A percentile compares a stretch with the other conserved stretches of the same genome.
phyloP scores from a whole-genome alignment of 2,113 vertebrate genomes.

The zebrafish (Danio rerio) region DNA sequence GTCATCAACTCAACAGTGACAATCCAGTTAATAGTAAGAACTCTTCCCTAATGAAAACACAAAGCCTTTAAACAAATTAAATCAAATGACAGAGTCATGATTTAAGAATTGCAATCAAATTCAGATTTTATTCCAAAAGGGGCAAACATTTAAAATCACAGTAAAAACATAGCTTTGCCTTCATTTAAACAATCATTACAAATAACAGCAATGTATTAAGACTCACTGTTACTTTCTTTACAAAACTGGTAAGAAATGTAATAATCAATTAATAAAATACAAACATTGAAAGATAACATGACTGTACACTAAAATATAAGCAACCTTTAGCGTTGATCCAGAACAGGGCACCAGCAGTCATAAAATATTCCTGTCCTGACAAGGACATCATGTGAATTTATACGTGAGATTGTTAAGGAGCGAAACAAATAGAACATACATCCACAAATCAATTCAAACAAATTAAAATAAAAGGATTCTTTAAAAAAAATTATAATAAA shows the following conservation, averaged over 20 bases:
- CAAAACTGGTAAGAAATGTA: slow-evolving; percentile 65
- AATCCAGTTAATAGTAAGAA: no score
- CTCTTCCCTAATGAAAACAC: no score
- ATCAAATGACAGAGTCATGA: neutral
- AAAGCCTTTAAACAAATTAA: neutral
- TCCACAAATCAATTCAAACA: neutral
- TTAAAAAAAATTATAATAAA: neutral
- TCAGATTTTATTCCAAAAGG: slow-evolving; percentile 73
- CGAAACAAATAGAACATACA: slow-evolving; percentile 25
- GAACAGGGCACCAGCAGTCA: slow-evolving; percentile 29
- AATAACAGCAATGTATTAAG: slow-evolving; percentile 74
- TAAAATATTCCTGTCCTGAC: slow-evolving; percentile 3
- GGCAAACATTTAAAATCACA: slow-evolving; percentile 63
- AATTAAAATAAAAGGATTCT: neutral
- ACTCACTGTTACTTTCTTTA: slow-evolving; percentile 64
- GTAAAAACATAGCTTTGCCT: slow-evolving; percentile 61
- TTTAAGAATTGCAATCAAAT: neutral
- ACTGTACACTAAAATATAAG: slow-evolving; percentile 51
- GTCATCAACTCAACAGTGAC: no score
- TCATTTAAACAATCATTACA: slow-evolving; percentile 77
- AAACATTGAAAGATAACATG: slow-evolving; percentile 61
- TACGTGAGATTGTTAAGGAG: slow-evolving; percentile 87
- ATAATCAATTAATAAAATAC: slow-evolving; percentile 68
- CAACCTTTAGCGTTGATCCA: slow-evolving; percentile 22
- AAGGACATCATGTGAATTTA: slow-evolving; percentile 87